These are phyloP conservation scores for Ptychoptera albimana DNA, from an alignment of 2,888 invertebrate species.

Conservation along the genomic window DNA sequence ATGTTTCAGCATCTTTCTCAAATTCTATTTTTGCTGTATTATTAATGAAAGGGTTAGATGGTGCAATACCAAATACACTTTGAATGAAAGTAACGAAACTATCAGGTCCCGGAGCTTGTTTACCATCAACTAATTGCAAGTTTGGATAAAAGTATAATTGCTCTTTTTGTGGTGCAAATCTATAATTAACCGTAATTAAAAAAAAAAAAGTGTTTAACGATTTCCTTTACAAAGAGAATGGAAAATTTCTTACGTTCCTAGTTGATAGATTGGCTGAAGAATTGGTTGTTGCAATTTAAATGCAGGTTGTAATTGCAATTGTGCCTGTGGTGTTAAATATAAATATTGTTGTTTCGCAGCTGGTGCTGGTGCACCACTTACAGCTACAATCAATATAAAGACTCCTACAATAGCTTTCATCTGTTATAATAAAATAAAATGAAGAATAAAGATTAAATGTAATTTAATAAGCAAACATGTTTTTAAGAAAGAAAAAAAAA, in stretches of 20 bases:
- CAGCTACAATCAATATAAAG: slow-evolving; percentile 6
- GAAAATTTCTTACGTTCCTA: slow-evolving; percentile 19
- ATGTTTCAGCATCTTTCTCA: slow-evolving; percentile 5
- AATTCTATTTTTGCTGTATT: slow-evolving; percentile 11
- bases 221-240: too few species aligned
- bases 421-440: background rate
- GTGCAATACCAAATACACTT: slow-evolving; percentile 8
- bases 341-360: slow-evolving; percentile 18
- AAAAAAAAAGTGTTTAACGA: too few species aligned
- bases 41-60: background rate
- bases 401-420: slow-evolving; percentile 8
- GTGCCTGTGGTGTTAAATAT: slow-evolving; percentile 27
- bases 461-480: too few species aligned
- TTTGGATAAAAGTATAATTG: too few species aligned
- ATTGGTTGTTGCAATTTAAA: slow-evolving; percentile 10
- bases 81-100: background rate
- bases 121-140: background rate
- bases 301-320: slow-evolving; percentile 18
- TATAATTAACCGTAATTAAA: too few species aligned
- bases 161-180: too few species aligned
- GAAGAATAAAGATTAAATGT: background rate
- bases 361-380: background rate
- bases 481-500: too few species aligned
- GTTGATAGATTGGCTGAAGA: slow-evolving; percentile 17
- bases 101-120: background rate